Conservation (phyloP, 1,140 invertebrate species). For the Drosophila bocqueti region DNA sequence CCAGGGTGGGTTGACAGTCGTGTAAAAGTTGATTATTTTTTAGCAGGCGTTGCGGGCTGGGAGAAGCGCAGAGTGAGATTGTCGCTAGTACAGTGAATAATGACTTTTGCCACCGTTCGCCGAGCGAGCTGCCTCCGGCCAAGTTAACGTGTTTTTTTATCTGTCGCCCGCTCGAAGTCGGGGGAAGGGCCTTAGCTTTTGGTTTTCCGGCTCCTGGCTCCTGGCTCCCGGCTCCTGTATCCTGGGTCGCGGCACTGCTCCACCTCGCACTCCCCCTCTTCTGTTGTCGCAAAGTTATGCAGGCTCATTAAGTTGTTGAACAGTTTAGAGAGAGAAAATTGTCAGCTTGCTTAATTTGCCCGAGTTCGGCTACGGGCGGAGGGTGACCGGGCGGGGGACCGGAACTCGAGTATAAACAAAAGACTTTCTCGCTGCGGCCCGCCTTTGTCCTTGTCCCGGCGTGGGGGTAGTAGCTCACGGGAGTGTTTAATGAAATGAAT, state of each 20-base stretch:
- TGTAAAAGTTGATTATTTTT: slow-evolving; percentile 83
- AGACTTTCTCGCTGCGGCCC: slow-evolving; percentile 64
- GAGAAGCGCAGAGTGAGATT: slow-evolving; percentile 9
- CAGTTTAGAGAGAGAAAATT: slow-evolving; percentile 83
- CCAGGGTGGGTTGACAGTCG: slow-evolving; percentile 68
- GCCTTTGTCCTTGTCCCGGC: slow-evolving; percentile 33
- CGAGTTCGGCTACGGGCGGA: slow-evolving; percentile 31
- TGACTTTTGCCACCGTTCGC: slow-evolving; percentile 74
- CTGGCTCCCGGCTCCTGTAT: slow-evolving; percentile 1
- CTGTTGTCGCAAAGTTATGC: slow-evolving; percentile 79
- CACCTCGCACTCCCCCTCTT: background rate
- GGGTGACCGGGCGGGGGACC: background rate
- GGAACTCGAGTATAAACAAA: slow-evolving; percentile 69
- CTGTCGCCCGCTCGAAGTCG: slow-evolving; percentile 31
- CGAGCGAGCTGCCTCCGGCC: slow-evolving; percentile 63
- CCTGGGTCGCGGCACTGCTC: background rate
- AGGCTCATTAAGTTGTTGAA: slow-evolving; percentile 84
- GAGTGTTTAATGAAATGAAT: slow-evolving; percentile 82
- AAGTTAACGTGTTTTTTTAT: slow-evolving; percentile 76
- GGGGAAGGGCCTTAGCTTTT: slow-evolving; percentile 48
- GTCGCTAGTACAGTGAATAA: slow-evolving; percentile 80
- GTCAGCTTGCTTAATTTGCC: slow-evolving; percentile 81
- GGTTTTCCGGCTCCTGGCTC: slow-evolving; percentile 23
- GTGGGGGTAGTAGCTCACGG: slow-evolving; percentile 57
- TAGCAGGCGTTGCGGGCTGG: slow-evolving; percentile 45